Evolutionary conservation across 1,140 invertebrate genomes (phyloP).

Genomic region (Diorhabda sublineata): DNA sequence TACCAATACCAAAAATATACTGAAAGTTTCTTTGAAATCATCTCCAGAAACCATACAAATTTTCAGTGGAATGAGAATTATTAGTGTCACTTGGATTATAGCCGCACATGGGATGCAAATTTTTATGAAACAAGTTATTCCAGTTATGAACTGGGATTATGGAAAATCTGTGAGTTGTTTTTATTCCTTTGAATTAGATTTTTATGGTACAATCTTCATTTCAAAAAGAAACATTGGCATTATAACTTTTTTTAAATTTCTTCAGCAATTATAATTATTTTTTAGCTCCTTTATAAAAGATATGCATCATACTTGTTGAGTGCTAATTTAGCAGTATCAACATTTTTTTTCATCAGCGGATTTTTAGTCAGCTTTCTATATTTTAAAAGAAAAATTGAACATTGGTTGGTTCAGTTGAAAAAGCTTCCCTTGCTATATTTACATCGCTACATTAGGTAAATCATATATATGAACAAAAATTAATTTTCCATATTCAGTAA

Average conservation of each 20-base stretch:
- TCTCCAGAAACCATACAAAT: conserved; percentile 34
- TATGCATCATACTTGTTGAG: conserved; percentile 26
- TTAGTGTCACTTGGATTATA: conserved; percentile 44
- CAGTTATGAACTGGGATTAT: conserved; percentile 3
- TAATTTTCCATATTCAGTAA: too few relatives aligned
- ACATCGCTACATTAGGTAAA: conserved; percentile 37
- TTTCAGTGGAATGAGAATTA: conserved; percentile 41
- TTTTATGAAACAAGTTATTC: neutral
- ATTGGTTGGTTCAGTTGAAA: conserved; percentile 20
- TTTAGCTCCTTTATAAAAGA: conserved; percentile 21
- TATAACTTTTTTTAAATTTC: neutral
- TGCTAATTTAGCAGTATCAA: conserved; percentile 34
- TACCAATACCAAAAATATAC: conserved; percentile 31
- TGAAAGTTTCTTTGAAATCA: conserved; percentile 12
- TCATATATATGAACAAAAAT: neutral
- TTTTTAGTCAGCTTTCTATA: conserved; percentile 35
- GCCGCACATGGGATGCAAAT: conserved; percentile 25
- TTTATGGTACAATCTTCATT: too few relatives aligned
- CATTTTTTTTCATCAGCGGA: conserved; percentile 38
- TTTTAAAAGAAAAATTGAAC: conserved; percentile 27
- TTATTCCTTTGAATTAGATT: too few relatives aligned
- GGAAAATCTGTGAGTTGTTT: neutral
- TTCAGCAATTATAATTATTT: conserved; percentile 13
- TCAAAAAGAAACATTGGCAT: too few relatives aligned
- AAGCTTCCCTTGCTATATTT: conserved; percentile 32